Evolutionary conservation across 1,140 invertebrate genomes (phyloP).

Genomic region (Helicorthomorpha holstii): DNA sequence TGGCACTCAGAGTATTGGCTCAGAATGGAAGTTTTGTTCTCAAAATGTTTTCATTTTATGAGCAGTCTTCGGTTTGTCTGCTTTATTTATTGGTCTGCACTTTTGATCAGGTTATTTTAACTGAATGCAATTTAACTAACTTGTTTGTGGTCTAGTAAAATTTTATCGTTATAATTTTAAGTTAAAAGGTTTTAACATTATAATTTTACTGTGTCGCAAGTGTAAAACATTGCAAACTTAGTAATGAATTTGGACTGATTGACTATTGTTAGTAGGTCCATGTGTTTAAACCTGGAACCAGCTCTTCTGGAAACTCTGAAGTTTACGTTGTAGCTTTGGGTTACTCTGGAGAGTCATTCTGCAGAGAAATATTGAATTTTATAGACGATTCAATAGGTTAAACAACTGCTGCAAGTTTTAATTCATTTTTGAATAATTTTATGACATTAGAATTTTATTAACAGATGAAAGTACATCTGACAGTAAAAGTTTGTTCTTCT

Average conservation of each 20-base stretch:
- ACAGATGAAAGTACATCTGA: conserved; percentile 15
- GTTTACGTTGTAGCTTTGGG: conserved; percentile 64
- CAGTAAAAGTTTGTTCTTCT: conserved; percentile 1
- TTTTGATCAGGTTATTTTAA: conserved; percentile 44
- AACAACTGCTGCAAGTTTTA: too few relatives aligned
- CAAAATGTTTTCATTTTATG: conserved; percentile 88
- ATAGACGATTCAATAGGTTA: conserved; percentile 3
- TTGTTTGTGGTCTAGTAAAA: background rate
- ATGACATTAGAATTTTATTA: too few relatives aligned
- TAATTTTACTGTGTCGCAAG: background rate
- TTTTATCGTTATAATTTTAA: background rate
- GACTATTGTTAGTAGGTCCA: conserved; percentile 26
- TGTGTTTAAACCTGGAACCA: conserved; percentile 74
- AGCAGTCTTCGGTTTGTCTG: conserved; percentile 55
- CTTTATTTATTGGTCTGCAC: conserved; percentile 59
- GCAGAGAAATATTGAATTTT: background rate
- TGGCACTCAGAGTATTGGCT: conserved; percentile 33
- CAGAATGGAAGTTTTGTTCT: conserved; percentile 57
- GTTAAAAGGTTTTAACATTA: conserved; percentile 3
- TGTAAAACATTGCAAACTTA: too few relatives aligned
- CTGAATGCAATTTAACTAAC: background rate
- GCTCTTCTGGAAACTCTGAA: conserved; percentile 87
- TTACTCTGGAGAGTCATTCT: conserved; percentile 36
- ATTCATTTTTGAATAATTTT: too few relatives aligned
- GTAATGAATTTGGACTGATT: conserved; percentile 14